Evolutionary conservation across 2,113 vertebrate genomes (phyloP), one percentile per base, ranked within the genome.

Genomic region (Eleginops maclovinus): DNA sequence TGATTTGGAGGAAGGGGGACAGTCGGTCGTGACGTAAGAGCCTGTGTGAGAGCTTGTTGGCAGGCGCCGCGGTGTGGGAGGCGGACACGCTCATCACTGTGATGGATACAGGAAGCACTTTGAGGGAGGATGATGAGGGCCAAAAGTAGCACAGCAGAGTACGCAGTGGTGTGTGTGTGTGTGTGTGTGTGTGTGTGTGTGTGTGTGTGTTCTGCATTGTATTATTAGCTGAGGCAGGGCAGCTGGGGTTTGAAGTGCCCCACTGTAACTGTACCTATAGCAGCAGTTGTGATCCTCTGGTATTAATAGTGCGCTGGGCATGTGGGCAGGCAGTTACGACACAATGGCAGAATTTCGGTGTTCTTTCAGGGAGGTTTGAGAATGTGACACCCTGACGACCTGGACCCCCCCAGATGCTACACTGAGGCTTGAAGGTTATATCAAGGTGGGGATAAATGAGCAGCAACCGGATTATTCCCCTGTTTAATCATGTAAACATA

Each of bases 201-300:
- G 73, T 50, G 55, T 44, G 43, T 67, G 47, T 61, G 59, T 69
- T 56, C 62, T 67, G 62, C 59, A 72, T 62, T 72, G 81, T 92
- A 90, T 93, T 89, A 83, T 90, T 89, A 91, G 87, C 85, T 60
- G 82, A 83, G 68, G 72, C 79, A 44, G 79, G 81, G 90, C 92
- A 91, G 92, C 91, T 89, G 89, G 78, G 87, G 84, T 79, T 84
- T 86, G 86, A 92, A 89, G 89, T 75, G 81, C 49, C 72, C 73
- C 79, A 82, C 90, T 92, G 90, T 93, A 90, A 92, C 88, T 90
- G 91, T 91, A 92, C 87, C 92, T 89, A 91, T 85, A 90, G 85
- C 67, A 90, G 88, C 92, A 93, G 91, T 92, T 93, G 92, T 89
- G 92, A 59, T 83, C 71, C 65, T 87, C 85, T 59, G 87, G 84